Percentiles rank a stretch among this genome's conserved stretches.
These are phyloP conservation scores for Mechanitis mazaeus DNA, from an alignment of 2,888 invertebrate species.

Conservation along the genomic window DNA sequence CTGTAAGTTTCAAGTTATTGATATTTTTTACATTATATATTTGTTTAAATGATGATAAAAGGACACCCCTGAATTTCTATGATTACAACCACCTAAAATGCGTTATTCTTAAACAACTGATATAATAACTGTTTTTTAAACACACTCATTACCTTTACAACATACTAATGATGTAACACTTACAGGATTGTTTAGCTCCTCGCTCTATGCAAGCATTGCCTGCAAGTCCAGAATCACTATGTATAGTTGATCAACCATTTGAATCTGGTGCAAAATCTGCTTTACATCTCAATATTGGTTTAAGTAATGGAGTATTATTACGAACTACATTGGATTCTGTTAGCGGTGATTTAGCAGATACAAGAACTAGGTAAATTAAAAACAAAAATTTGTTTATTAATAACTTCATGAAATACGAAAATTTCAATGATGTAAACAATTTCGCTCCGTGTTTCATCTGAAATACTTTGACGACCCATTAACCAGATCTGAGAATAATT, in stretches of 20 bases:
- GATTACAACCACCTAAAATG: slow-evolving; percentile 72
- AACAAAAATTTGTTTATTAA: not conserved
- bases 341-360: slow-evolving; percentile 97
- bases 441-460: slow-evolving; percentile 80
- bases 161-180: slow-evolving; percentile 19
- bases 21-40: not conserved
- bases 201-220: slow-evolving; percentile 98
- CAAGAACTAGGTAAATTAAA: slow-evolving; percentile 84
- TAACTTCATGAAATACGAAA: not conserved
- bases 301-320: slow-evolving; percentile 96
- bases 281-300: slow-evolving; percentile 96
- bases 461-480: slow-evolving; percentile 73
- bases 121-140: slow-evolving; percentile 1
- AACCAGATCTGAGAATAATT: slow-evolving; percentile 66
- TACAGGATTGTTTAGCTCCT: slow-evolving; percentile 93
- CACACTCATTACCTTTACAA: slow-evolving; percentile 2
- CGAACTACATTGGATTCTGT: slow-evolving; percentile 96
- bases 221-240: slow-evolving; percentile 96
- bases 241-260: slow-evolving; percentile 91
- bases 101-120: slow-evolving; percentile 71
- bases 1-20: slow-evolving; percentile 68
- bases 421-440: slow-evolving; percentile 59
- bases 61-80: slow-evolving; percentile 72
- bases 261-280: slow-evolving; percentile 83
- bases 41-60: slow-evolving; percentile 65